Evolutionary conservation across 2,888 invertebrate species (phyloP).

Genomic region (Lasioglossum leucozonium): DNA sequence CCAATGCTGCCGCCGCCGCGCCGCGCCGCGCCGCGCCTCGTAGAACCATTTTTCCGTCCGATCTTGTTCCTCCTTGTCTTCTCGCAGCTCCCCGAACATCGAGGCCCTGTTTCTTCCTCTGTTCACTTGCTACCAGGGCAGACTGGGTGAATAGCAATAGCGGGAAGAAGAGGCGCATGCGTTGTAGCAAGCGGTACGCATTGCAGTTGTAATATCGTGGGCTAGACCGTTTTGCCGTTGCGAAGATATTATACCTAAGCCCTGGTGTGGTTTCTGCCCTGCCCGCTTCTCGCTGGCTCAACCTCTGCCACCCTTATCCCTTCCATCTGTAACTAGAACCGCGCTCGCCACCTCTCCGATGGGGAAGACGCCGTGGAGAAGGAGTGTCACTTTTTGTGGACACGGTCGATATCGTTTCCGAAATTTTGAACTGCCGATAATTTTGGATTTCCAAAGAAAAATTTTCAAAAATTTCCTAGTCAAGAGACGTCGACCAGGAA

Average conservation of each 20-base stretch:
- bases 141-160: slow-evolving; percentile 76
- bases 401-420: not conserved
- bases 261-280: slow-evolving; percentile 45
- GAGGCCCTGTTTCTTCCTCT: slow-evolving; percentile 28
- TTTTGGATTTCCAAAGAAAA: not conserved
- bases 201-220: slow-evolving; percentile 82
- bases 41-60: slow-evolving; percentile 21
- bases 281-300: slow-evolving; percentile 35
- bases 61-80: slow-evolving; percentile 27
- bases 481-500: too few relatives aligned
- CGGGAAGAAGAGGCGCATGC: slow-evolving; percentile 74
- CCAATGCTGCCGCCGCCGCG: slow-evolving; percentile 10
- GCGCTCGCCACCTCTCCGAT: slow-evolving; percentile 48
- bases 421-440: not conserved
- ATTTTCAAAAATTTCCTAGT: too few relatives aligned
- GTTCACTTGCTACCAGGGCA: slow-evolving; percentile 15
- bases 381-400: not conserved
- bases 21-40: not conserved
- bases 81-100: not conserved
- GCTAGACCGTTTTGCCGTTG: slow-evolving; percentile 68
- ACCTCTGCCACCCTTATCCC: slow-evolving; percentile 5
- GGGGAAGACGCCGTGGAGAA: not conserved
- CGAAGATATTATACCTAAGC: slow-evolving; percentile 75
- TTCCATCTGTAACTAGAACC: slow-evolving; percentile 47
- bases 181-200: slow-evolving; percentile 78